phyloP scores from a whole-genome alignment of 2,888 invertebrate species.

The Cantharis nigra region DNA sequence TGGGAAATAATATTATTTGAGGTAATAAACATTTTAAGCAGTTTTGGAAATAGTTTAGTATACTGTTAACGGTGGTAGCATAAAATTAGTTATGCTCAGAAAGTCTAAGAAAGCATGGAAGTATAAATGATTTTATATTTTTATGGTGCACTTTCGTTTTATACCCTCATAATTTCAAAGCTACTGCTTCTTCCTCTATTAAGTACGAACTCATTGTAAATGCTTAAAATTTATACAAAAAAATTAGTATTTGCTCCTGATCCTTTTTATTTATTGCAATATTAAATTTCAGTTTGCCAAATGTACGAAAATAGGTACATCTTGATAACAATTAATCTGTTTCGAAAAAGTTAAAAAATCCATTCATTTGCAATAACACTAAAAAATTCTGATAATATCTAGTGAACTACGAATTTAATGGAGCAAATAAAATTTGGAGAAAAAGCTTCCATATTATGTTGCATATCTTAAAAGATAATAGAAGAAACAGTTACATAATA shows the following conservation, averaged over 20 bases:
- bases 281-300: too few relatives aligned
- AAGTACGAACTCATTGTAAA: slow-evolving; percentile 22
- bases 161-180: slow-evolving; percentile 44
- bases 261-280: not conserved
- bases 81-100: slow-evolving; percentile 36
- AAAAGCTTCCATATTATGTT: slow-evolving; percentile 19
- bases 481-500: slow-evolving; percentile 17
- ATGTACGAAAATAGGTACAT: not conserved
- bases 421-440: slow-evolving; percentile 15
- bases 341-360: not conserved
- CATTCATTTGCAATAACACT: slow-evolving; percentile 11
- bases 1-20: not conserved
- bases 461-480: slow-evolving; percentile 25
- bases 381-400: slow-evolving; percentile 23
- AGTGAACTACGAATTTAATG: slow-evolving; percentile 9
- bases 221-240: slow-evolving; percentile 1
- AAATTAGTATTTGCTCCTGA: not conserved
- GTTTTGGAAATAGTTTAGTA: not conserved
- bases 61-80: slow-evolving; percentile 9
- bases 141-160: slow-evolving; percentile 46
- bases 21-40: slow-evolving; percentile 1
- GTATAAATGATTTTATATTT: slow-evolving; percentile 47
- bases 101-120: slow-evolving; percentile 25
- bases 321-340: not conserved
- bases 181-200: slow-evolving; percentile 31